Evolutionary conservation across 2,888 invertebrate genomes (phyloP).

Genomic region (Brassicogethes aeneus): DNA sequence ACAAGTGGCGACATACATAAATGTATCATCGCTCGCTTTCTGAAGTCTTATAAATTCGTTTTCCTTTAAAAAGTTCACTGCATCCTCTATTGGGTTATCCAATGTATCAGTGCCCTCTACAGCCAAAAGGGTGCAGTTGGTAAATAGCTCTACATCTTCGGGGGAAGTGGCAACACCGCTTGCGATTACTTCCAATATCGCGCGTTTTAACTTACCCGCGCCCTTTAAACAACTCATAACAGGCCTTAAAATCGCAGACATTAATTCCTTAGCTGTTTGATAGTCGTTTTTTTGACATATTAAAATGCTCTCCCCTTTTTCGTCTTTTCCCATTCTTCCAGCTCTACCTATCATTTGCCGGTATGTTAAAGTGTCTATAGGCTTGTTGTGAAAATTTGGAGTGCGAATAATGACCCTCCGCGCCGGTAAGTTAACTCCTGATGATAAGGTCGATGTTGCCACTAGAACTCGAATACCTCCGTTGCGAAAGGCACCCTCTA

Average conservation of each 20-base stretch:
- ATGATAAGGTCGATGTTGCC: conserved; percentile 93
- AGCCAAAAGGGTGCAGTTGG: conserved; percentile 67
- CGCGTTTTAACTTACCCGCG: conserved; percentile 63
- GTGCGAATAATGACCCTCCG: conserved; percentile 86
- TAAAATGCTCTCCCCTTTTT: conserved; percentile 76
- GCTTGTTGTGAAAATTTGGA: conserved; percentile 68
- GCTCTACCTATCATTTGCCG: conserved; percentile 97
- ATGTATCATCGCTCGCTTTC: conserved; percentile 40
- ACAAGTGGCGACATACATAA: conserved; percentile 65
- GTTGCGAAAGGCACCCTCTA: conserved; percentile 80
- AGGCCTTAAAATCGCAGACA: conserved; percentile 59
- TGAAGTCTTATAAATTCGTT: conserved; percentile 75
- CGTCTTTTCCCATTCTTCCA: conserved; percentile 80
- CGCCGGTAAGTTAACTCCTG: conserved; percentile 94
- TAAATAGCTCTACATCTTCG: conserved; percentile 65
- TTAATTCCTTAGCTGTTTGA: conserved; percentile 58
- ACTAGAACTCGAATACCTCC: conserved; percentile 77
- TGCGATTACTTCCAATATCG: conserved; percentile 74
- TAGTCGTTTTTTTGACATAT: conserved; percentile 74
- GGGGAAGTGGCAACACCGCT: conserved; percentile 71
- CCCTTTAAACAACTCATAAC: conserved; percentile 75
- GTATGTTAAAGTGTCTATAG: conserved; percentile 76
- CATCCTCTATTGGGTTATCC: conserved; percentile 44
- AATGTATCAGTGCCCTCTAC: conserved; percentile 34
- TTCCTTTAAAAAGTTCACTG: conserved; percentile 61